Evolutionary conservation across 2,888 invertebrate genomes (phyloP), one percentile per base, ranked within the genome.

Genomic region (Carterocephalus palaemon): DNA sequence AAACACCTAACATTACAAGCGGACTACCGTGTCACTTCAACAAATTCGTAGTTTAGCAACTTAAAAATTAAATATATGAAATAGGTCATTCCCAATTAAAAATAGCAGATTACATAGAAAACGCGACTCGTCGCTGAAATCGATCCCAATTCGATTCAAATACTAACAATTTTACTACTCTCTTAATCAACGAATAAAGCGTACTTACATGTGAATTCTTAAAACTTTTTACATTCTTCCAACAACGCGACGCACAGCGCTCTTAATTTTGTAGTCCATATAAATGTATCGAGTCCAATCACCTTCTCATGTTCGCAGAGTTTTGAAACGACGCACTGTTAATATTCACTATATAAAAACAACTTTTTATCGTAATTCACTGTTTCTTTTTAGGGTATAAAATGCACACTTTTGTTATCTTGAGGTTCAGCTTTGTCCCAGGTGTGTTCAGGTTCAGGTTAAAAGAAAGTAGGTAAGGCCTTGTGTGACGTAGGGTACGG

Each of bases 241-340:
- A 84, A 84, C 76, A 79, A 74, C 75, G 75, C 79, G 71, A 72
- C 75, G 75, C 79, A 76, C 76, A 73, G 75, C 74, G 69, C 74
- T 67, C 68, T 68, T 64, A 67, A 63, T 54, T 53, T 60, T 61
- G 70, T 69, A 67, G 78, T 84, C 68, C 76, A 57, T 79, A 66
- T 63, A 64, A 72, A 67, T 73, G 74, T 79, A 42, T 59, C 71
- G 62, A 70, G 66, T 78, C 69, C 67, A 53, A 85, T 85, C 86
- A 76, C 86, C 86, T 75, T 75, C 80, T 83, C 85, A 85, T 82
- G 83, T 77, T 74, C 65, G 61, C 57, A 54, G 48, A 49, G 51
- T 52, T 48, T 60, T 65, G 69, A 73, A 22, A 42, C n/a, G 40
- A 34, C 24, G 31, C 31, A 13, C 33, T 36, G 10, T 15, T 26